phyloP scores from a whole-genome alignment of 1,140 invertebrate genomes.

The Bombus sylvicola region DNA sequence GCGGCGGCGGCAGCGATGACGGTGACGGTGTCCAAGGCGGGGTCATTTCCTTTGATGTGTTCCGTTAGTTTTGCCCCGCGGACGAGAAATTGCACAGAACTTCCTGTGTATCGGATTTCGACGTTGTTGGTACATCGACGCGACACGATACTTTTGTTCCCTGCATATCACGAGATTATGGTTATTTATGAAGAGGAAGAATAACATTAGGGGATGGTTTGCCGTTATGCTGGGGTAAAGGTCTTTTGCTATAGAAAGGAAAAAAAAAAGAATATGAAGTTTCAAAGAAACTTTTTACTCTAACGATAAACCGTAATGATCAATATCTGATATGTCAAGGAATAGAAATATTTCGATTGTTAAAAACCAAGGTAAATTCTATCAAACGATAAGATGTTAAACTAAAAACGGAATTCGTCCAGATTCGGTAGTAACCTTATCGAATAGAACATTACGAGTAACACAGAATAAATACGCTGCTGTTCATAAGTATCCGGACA shows the following conservation, averaged over 20 bases:
- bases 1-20: background rate
- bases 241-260: background rate
- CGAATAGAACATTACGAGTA: no score
- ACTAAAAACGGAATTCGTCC: no score
- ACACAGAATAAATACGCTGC: no score
- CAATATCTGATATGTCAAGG: no score
- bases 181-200: background rate
- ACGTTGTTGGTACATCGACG: background rate
- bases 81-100: slow-evolving; percentile 41
- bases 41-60: slow-evolving; percentile 61
- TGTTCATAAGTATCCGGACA: no score
- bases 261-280: no score
- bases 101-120: slow-evolving; percentile 54
- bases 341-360: no score
- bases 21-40: slow-evolving; percentile 23
- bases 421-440: no score
- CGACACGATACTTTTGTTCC: slow-evolving; percentile 10
- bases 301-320: no score
- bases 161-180: background rate
- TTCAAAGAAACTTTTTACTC: background rate
- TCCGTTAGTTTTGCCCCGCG: slow-evolving; percentile 59
- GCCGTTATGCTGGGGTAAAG: background rate
- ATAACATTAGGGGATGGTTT: background rate
- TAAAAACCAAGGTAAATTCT: no score
- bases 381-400: no score